These are phyloP conservation scores for Vireo griseus DNA, from an alignment of 2,797 vertebrate genomes.

Conservation along the genomic window DNA sequence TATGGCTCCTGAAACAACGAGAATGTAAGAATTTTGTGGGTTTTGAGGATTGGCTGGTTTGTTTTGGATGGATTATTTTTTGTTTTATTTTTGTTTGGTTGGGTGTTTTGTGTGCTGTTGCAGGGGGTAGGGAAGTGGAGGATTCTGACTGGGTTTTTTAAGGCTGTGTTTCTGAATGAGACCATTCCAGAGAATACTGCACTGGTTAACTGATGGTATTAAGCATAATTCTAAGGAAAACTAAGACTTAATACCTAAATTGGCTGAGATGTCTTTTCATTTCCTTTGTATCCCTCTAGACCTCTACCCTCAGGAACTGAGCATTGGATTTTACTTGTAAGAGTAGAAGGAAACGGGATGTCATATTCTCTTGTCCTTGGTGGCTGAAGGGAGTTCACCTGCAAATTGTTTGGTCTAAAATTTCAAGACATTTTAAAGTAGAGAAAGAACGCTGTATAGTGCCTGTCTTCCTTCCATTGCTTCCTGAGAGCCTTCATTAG, in stretches of 20 bases:
- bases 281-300: background rate
- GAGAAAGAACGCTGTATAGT: background rate
- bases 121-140: accelerated
- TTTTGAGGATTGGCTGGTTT: accelerated
- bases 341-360: background rate
- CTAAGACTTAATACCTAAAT: background rate
- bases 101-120: accelerated
- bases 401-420: slow-evolving; percentile 2
- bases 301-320: background rate
- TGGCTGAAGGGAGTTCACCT: background rate
- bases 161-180: background rate
- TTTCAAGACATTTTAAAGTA: background rate
- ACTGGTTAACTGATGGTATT: background rate
- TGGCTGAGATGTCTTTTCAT: slow-evolving; percentile 27
- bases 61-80: background rate
- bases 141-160: background rate
- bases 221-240: background rate
- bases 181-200: background rate
- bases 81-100: background rate
- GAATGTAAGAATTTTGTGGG: background rate
- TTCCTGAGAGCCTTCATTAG: slow-evolving; percentile 34
- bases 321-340: slow-evolving; percentile 12
- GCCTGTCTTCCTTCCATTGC: background rate
- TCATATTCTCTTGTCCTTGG: background rate
- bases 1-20: background rate